Conservation (phyloP, 2,797 vertebrate species). For the Acropternis orthonyx region DNA sequence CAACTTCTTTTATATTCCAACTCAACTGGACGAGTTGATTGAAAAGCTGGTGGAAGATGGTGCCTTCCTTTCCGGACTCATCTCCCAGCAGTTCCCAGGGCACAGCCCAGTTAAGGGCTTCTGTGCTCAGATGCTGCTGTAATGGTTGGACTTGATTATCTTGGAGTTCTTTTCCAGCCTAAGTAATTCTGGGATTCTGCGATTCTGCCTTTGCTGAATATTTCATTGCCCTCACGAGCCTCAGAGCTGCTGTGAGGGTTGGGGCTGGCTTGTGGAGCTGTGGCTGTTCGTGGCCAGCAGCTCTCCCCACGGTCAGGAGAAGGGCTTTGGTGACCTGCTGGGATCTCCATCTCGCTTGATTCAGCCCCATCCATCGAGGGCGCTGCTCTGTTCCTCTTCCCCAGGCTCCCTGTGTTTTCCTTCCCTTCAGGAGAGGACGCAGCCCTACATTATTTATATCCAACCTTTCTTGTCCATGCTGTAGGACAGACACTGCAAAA, state of each 20-base stretch:
- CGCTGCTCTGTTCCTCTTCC: neutral
- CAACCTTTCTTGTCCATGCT: constrained; percentile 1
- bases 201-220: neutral
- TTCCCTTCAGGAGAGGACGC: neutral
- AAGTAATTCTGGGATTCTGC: neutral
- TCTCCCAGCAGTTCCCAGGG: neutral
- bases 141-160: too few species aligned
- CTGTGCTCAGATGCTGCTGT: neutral
- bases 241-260: neutral
- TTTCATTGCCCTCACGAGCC: neutral
- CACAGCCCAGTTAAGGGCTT: neutral
- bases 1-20: neutral
- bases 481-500: neutral
- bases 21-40: accelerated
- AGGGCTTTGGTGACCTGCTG: neutral
- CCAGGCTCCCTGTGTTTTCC: neutral
- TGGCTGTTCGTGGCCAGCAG: neutral
- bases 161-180: neutral
- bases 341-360: neutral
- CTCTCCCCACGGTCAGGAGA: neutral
- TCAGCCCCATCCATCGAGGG: neutral
- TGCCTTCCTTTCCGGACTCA: neutral
- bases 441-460: constrained; percentile 35
- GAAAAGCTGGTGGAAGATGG: neutral
- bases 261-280: accelerated